These are phyloP conservation scores for Troides aeacus DNA, from an alignment of 2,888 invertebrate genomes.

Conservation along the genomic window DNA sequence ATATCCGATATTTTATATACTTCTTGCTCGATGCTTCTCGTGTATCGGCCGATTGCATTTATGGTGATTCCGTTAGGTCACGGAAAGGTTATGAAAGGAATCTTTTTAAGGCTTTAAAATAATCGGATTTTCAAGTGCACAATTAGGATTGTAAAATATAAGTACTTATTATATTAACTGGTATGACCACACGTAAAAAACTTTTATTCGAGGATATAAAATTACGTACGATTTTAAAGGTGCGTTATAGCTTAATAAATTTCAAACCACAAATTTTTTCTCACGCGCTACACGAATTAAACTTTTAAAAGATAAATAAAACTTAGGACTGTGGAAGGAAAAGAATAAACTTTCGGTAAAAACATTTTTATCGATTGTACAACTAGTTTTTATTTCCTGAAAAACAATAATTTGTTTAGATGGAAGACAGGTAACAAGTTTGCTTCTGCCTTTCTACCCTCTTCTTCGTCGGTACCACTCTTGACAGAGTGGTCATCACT, in stretches of 20 bases:
- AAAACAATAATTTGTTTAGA: too few relatives aligned
- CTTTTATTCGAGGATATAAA: background rate
- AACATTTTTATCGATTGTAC: background rate
- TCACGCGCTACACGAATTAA: too few relatives aligned
- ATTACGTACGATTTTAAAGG: background rate
- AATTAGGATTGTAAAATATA: background rate
- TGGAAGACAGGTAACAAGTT: too few relatives aligned
- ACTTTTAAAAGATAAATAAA: too few relatives aligned
- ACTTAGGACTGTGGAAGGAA: too few relatives aligned
- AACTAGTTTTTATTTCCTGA: too few relatives aligned
- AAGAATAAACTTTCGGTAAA: background rate
- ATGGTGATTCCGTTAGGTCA: conserved; percentile 16
- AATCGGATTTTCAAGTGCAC: background rate
- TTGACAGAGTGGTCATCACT: too few relatives aligned
- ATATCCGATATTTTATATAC: background rate
- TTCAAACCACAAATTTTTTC: background rate
- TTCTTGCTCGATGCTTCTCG: background rate
- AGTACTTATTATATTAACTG: background rate
- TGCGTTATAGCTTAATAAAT: background rate
- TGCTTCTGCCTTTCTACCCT: too few relatives aligned
- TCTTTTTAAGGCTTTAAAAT: background rate
- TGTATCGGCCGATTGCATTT: conserved; percentile 1
- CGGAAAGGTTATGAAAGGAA: conserved; percentile 9
- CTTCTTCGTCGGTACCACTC: too few relatives aligned
- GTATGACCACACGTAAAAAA: background rate